Base-by-base conservation (phyloP, 1,140 invertebrate species). In the Eriosoma lanigerum region DNA sequence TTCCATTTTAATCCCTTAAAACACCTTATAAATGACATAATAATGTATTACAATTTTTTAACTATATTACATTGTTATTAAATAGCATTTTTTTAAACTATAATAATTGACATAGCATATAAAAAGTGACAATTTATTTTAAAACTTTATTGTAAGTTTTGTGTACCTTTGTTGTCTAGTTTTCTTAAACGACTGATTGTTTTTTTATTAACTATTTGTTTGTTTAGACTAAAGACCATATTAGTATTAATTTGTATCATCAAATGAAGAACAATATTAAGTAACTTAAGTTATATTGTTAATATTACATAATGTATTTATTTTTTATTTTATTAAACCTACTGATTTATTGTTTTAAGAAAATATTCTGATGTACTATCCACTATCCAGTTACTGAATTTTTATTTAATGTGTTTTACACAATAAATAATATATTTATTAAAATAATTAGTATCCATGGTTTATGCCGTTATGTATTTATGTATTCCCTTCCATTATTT, bases 181-280 rank as follows among this genome's bases (percentile, higher is more conserved):
- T 70, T 19, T 24, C 17, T 12, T 52, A 72, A 52, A 29, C 52
- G 68, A 72, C 68, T 72, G 68, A 72, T 72, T 52, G 26, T 48
- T 70, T 68, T 70, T 32, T 26, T 52, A 50, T 3, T 50, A 32
- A 29, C 52, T 72, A 32, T 24, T 72, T 50, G 1, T 68, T 52
- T 52, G 48, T 8, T 72, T 72, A 29, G 48, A 52, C 24, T 72
- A 29, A 72, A 32, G 29, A 72, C 17, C 44, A 15, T 68, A 26
- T 68, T 48, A 68, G 66, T 48, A 48, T 68, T 72, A 72, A 72
- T 38, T 32, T 70, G 1, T 48, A 48, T 48, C 8, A 38, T 50
- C 0, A 44, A 44, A 66, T 1, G 32, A 38, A 38, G 32, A 38
- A 64, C 17, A 29, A 10, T n/a, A 38, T 19, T 3, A 1, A 38